phyloP scores from a whole-genome alignment of 1,140 invertebrate genomes.

The Ooceraea biroi region DNA sequence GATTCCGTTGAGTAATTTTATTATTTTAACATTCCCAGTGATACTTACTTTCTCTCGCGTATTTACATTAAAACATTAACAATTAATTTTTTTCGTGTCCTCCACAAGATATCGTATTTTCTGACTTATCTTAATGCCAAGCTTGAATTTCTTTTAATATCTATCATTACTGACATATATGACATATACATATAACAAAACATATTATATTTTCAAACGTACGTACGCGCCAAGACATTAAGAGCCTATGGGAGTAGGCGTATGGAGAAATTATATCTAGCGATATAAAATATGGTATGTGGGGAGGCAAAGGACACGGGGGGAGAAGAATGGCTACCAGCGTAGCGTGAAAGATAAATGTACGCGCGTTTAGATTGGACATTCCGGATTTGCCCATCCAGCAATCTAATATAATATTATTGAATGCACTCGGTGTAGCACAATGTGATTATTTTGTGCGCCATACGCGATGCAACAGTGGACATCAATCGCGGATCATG shows the following conservation, averaged over 20 bases:
- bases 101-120: too few relatives aligned
- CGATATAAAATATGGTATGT: constrained; percentile 40
- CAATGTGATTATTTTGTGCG: constrained; percentile 27
- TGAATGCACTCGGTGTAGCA: constrained; percentile 22
- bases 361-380: constrained; percentile 31
- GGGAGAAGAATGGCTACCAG: constrained; percentile 30
- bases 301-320: neutral
- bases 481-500: neutral
- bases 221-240: neutral
- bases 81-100: too few relatives aligned
- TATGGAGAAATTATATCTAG: constrained; percentile 22
- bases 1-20: neutral
- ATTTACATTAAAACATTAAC: too few relatives aligned
- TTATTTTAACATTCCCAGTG: neutral
- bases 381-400: constrained; percentile 15
- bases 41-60: neutral
- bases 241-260: neutral
- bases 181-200: neutral
- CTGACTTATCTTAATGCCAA: neutral
- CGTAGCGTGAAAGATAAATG: constrained; percentile 51
- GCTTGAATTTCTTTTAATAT: neutral
- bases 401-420: constrained; percentile 50
- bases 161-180: neutral
- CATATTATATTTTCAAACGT: neutral
- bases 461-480: neutral